Evolutionary conservation across 2,888 invertebrate species (phyloP).

Genomic region (Alloplasta piceator): DNA sequence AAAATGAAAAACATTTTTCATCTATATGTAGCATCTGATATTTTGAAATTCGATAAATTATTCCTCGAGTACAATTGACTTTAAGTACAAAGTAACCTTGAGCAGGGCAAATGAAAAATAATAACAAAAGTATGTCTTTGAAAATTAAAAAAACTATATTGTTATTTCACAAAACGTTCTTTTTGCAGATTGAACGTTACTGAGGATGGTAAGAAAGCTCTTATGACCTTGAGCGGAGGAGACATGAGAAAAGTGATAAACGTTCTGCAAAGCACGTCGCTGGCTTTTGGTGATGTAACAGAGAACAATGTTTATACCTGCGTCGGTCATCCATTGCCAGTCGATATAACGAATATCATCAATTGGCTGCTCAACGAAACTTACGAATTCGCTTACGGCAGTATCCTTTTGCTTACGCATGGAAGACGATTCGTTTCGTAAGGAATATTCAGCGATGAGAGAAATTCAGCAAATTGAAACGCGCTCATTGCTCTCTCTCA

Average conservation of each 20-base stretch:
- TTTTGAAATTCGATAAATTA: too few species aligned
- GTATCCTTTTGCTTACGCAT: conserved; percentile 87
- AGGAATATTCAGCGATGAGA: not conserved
- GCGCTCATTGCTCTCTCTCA: too few species aligned
- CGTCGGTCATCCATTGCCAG: conserved; percentile 96
- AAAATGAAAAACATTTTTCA: too few species aligned
- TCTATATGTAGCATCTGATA: too few species aligned
- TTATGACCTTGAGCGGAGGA: conserved; percentile 95
- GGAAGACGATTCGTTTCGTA: conserved; percentile 1
- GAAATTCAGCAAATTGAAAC: too few species aligned
- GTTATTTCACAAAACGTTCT: conserved; percentile 20
- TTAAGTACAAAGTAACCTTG: too few species aligned
- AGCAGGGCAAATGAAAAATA: too few species aligned
- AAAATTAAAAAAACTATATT: too few species aligned
- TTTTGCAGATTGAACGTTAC: conserved; percentile 86
- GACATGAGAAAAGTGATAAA: conserved; percentile 99
- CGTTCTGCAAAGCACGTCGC: conserved; percentile 97
- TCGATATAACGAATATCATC: conserved; percentile 94
- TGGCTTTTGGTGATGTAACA: conserved; percentile 94
- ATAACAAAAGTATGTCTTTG: too few species aligned
- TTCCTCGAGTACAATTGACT: too few species aligned
- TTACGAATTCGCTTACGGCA: conserved; percentile 89
- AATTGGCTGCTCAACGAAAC: conserved; percentile 93
- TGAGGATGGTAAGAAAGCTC: conserved; percentile 94
- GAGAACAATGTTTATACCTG: conserved; percentile 97